phyloP scores from a whole-genome alignment of 2,113 vertebrate species.

The Rhinopithecus roxellana region DNA sequence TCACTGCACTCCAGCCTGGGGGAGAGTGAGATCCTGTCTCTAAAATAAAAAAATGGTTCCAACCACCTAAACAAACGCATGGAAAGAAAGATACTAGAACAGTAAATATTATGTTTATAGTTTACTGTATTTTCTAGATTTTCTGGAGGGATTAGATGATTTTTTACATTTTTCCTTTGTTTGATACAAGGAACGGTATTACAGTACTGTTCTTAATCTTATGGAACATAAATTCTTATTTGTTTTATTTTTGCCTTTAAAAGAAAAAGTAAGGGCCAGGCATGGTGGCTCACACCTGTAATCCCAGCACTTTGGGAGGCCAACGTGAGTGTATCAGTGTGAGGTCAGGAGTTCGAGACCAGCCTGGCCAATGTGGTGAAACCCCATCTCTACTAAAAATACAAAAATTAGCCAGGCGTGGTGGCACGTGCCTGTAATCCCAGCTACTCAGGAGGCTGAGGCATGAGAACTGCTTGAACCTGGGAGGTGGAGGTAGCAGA shows the following conservation, averaged over 20 bases:
- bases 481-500: too few relatives aligned
- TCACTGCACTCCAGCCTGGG: too few relatives aligned
- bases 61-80: background rate
- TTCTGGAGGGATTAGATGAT: background rate
- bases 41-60: conserved; percentile 22
- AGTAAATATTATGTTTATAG: conserved; percentile 9
- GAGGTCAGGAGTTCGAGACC: too few relatives aligned
- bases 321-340: background rate
- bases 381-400: too few relatives aligned
- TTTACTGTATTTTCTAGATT: background rate
- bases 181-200: background rate
- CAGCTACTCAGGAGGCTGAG: too few relatives aligned
- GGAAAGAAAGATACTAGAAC: background rate
- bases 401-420: too few relatives aligned
- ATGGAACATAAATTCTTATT: background rate
- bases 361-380: too few relatives aligned
- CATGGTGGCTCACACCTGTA: too few relatives aligned
- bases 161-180: background rate
- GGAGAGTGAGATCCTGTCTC: too few relatives aligned
- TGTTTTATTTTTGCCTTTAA: background rate
- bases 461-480: too few relatives aligned
- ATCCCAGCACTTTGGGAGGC: too few relatives aligned
- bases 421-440: too few relatives aligned
- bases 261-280: background rate
- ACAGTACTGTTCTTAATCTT: background rate